A percentile compares a stretch with the other conserved stretches of the same genome.
phyloP scores from a whole-genome alignment of 2,797 vertebrate species.

The Crocodylus rhombifer region DNA sequence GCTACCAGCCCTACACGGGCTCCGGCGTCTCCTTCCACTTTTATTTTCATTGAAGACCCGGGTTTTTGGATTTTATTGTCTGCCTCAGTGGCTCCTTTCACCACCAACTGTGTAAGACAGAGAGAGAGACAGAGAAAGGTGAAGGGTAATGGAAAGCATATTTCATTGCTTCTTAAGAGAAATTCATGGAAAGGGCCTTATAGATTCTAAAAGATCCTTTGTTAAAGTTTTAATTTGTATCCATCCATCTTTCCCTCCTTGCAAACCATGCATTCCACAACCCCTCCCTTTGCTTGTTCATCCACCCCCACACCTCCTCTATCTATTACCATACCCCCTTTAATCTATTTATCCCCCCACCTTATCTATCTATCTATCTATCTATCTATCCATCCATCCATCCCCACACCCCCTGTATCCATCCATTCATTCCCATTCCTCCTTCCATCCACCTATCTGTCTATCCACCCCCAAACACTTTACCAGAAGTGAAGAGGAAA shows the following conservation, averaged over 20 bases:
- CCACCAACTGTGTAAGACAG: slow-evolving; percentile 72
- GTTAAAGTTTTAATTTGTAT: not conserved
- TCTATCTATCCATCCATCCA: no score
- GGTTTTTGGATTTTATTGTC: slow-evolving; percentile 59
- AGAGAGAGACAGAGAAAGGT: not conserved
- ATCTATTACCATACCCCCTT: no score
- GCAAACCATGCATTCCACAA: no score
- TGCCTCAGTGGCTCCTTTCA: slow-evolving; percentile 51
- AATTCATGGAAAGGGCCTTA: not conserved
- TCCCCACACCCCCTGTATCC: no score
- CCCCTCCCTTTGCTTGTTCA: no score
- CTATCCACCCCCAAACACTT: no score
- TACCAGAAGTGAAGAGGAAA: not conserved
- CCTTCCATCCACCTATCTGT: fast-evolving
- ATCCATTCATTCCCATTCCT: no score
- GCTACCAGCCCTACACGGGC: slow-evolving; percentile 88
- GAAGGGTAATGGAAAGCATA: no score
- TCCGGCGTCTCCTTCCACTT: slow-evolving; percentile 81
- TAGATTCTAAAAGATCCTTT: not conserved
- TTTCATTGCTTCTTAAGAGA: not conserved
- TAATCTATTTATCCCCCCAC: no score
- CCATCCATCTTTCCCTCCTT: slow-evolving; percentile 63
- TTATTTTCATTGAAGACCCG: slow-evolving; percentile 74
- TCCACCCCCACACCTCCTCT: no score
- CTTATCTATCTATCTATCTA: no score